A percentile compares a stretch with the other conserved stretches of the same genome.
Conservation (phyloP, 2,113 vertebrate genomes). For the Phaethornis superciliosus region DNA sequence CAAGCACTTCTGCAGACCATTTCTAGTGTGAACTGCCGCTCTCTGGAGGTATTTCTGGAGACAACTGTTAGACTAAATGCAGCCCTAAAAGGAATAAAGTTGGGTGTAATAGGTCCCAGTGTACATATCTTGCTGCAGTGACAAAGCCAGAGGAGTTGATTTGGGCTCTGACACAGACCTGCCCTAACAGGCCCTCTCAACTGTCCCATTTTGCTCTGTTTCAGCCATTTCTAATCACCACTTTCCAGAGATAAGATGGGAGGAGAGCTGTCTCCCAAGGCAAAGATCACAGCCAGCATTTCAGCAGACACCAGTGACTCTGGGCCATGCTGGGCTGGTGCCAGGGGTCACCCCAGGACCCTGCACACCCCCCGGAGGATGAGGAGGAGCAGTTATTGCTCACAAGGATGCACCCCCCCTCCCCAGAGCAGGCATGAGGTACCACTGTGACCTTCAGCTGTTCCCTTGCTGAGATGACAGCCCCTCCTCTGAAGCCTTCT, state of each 20-base stretch:
- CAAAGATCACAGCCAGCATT: neutral
- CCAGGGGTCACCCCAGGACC: neutral
- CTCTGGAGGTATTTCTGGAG: neutral
- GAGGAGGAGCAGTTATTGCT: accelerated
- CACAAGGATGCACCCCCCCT: accelerated
- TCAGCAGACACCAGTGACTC: accelerated
- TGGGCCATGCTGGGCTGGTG: too few relatives aligned
- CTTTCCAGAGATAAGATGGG: neutral
- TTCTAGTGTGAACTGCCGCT: neutral
- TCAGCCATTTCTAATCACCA: neutral
- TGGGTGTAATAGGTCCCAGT: neutral
- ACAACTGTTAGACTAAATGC: neutral
- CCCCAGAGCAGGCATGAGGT: neutral
- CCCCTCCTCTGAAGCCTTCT: neutral
- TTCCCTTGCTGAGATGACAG: accelerated
- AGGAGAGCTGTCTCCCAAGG: neutral
- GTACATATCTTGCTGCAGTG: neutral
- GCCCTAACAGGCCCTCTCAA: neutral
- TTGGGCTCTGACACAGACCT: neutral
- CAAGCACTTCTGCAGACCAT: neutral
- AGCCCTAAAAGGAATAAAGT: neutral
- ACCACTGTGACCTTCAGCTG: neutral
- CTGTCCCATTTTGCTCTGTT: neutral
- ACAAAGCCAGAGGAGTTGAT: neutral
- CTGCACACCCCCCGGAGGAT: neutral